phyloP scores from a whole-genome alignment of 2,113 vertebrate species.

The Megalops atlanticus region DNA sequence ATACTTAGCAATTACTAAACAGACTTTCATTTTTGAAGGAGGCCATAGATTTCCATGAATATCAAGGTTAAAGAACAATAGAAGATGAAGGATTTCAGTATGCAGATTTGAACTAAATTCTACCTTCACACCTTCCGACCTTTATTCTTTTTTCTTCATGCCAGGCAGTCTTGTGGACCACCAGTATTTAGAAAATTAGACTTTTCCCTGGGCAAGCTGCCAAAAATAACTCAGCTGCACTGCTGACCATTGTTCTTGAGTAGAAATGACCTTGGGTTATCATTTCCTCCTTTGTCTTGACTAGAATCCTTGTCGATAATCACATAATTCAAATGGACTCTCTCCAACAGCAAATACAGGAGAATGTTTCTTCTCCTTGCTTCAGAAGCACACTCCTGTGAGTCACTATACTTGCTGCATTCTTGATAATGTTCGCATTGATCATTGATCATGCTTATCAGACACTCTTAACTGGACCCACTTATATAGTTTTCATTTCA shows the following conservation, averaged over 20 bases:
- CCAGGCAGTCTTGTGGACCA: not conserved
- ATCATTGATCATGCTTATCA: too few species aligned
- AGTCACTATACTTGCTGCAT: not conserved
- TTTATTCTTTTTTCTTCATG: not conserved
- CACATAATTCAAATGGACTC: not conserved
- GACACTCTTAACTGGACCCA: too few species aligned
- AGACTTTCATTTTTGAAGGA: too few species aligned
- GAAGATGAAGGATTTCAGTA: not conserved
- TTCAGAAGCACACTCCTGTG: not conserved
- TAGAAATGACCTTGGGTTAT: constrained; percentile 3
- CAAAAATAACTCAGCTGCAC: not conserved
- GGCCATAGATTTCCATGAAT: too few species aligned
- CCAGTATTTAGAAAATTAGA: not conserved
- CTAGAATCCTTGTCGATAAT: not conserved
- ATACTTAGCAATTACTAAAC: not conserved
- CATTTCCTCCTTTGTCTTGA: constrained; percentile 19
- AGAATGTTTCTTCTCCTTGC: not conserved
- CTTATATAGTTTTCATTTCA: too few species aligned
- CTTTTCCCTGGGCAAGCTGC: constrained; percentile 8
- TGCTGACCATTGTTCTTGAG: constrained; percentile 2
- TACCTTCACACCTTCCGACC: not conserved
- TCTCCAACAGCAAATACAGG: not conserved
- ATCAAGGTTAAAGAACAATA: not conserved
- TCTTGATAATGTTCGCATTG: too few species aligned
- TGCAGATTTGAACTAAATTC: not conserved